Base-by-base conservation (phyloP, 2,888 invertebrate species). In the Nemotelus pantherinus region DNA sequence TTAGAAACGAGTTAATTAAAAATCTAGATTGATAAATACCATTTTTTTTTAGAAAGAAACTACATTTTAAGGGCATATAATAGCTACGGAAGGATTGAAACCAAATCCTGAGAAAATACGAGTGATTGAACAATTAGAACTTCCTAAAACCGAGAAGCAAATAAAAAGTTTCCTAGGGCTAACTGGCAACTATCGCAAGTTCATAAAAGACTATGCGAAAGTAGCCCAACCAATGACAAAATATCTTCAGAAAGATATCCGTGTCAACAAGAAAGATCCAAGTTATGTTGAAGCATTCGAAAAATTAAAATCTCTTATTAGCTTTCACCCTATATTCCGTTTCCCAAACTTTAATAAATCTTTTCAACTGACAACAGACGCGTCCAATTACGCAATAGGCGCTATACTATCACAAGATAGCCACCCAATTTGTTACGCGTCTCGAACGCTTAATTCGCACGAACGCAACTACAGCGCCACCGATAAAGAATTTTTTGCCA, bases 271-370 rank as follows among this genome's bases (percentile, higher is more conserved):
- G 6, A 5, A 63, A 10, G 58, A 58, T 58, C 58, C 58, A 6
- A 58, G 5, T 63, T 80, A 79, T 57, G 72, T 79, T 3, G 77
- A 74, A 9, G 77, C 77, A 39, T 80, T 80, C 45, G 80, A 79
- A 77, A 78, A 81, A 41, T 41, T 81, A 39, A 78, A 78, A 76
- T 7, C 63, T 3, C 47, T 79, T 43, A 79, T 80, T 25, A 55
- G 70, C 6, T 71, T 77, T 7, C 76, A 79, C 9, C 79, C 53
- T 39, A 77, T 77, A 47, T 67, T 77, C 47, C 50, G 71, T 57
- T 78, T 71, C 25, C 77, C 77, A 7, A 55, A 72, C 53, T 76
- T 43, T 57, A 63, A 78, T 39, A 77, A 77, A 55, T 9, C 58
- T 68, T 80, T 78, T 43, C 63, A 45, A 47, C 43, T 78, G n/a